Evolutionary conservation across 2,113 vertebrate genomes (phyloP).

Genomic region (Zosterops lateralis): DNA sequence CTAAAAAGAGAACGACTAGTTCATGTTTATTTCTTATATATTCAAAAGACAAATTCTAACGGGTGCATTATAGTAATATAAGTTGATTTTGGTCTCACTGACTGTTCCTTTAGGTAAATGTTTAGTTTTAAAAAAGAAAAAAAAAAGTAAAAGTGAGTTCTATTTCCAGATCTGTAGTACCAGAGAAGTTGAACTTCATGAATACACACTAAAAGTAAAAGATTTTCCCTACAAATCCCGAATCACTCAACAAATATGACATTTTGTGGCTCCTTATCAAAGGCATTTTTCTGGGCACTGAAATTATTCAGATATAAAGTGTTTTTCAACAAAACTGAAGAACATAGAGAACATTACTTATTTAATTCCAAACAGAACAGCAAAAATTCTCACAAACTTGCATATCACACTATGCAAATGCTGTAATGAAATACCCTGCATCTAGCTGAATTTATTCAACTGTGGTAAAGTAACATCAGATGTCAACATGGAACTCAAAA

Average conservation of each 20-base stretch:
- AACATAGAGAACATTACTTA: not conserved
- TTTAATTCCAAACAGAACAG: not conserved
- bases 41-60: not conserved
- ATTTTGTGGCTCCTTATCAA: not conserved
- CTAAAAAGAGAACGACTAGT: not conserved
- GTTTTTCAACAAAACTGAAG: not conserved
- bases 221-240: not conserved
- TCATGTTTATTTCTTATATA: not conserved
- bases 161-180: not conserved
- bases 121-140: not conserved
- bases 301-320: not conserved
- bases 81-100: not conserved
- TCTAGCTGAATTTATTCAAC: not conserved
- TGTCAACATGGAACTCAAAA: not conserved
- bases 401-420: not conserved
- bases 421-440: not conserved
- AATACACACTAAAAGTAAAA: not conserved
- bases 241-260: not conserved
- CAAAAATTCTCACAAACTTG: not conserved
- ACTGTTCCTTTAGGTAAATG: not conserved
- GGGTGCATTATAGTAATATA: not conserved
- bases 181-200: not conserved
- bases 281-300: not conserved
- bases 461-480: not conserved
- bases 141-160: not conserved